A percentile compares a stretch with the other conserved stretches of the same genome.
phyloP scores from a whole-genome alignment of 2,888 invertebrate species.

The Xylocampa areola region DNA sequence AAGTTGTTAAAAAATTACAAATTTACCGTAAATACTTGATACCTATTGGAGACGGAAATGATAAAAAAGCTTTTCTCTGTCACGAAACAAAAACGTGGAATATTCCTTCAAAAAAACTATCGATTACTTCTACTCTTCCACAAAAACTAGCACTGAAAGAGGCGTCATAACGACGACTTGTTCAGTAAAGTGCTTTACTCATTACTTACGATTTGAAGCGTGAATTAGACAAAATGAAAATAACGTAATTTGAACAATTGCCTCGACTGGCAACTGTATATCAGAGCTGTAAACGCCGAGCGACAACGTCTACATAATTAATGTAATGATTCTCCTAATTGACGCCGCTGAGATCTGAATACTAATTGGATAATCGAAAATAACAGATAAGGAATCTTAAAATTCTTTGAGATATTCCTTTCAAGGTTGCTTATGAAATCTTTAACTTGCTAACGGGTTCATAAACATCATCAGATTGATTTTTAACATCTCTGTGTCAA shows the following conservation, averaged over 20 bases:
- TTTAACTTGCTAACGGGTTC: not conserved
- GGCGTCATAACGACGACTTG: conserved; percentile 54
- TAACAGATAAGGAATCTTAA: conserved; percentile 7
- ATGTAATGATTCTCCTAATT: conserved; percentile 23
- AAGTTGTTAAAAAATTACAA: conserved; percentile 49
- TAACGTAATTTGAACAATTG: conserved; percentile 50
- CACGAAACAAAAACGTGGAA: conserved; percentile 47
- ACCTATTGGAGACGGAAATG: conserved; percentile 30
- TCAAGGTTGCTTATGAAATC: not conserved
- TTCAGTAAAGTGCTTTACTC: conserved; percentile 35
- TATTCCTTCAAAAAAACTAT: conserved; percentile 50
- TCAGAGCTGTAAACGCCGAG: conserved; percentile 11
- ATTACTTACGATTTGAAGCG: conserved; percentile 49
- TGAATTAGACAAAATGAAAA: conserved; percentile 53
- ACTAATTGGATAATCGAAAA: conserved; percentile 12
- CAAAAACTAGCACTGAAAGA: conserved; percentile 47
- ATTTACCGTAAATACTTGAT: conserved; percentile 48
- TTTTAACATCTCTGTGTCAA: no score
- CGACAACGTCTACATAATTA: conserved; percentile 8
- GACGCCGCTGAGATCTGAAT: conserved; percentile 8
- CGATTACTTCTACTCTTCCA: conserved; percentile 48
- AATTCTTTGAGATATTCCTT: not conserved
- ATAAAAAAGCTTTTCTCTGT: conserved; percentile 39
- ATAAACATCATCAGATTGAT: conserved; percentile 7
- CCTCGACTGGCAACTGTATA: conserved; percentile 33